A percentile compares a stretch with the other conserved stretches of the same genome.
Evolutionary conservation across 1,140 invertebrate genomes (phyloP).

Genomic region (Holcopasites calliopsidis): DNA sequence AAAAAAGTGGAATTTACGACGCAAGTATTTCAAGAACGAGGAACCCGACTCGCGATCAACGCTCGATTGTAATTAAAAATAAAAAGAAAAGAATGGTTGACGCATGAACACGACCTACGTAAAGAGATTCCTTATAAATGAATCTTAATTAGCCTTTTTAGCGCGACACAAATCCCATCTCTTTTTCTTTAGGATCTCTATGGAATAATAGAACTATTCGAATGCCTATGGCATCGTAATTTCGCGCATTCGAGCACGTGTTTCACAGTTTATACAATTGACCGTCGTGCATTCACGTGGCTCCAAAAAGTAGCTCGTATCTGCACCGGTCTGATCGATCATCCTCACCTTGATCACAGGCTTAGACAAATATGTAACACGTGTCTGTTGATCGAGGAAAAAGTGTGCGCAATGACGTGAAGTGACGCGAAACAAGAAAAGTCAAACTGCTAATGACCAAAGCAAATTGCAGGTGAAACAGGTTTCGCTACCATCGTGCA

Average conservation of each 20-base stretch:
- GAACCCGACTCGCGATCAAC: neutral
- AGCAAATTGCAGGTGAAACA: neutral
- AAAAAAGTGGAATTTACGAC: neutral
- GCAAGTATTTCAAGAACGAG: neutral
- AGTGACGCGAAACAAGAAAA: neutral
- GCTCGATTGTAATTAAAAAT: too few relatives aligned
- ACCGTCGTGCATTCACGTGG: constrained; percentile 3
- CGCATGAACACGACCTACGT: too few relatives aligned
- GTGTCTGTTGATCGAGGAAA: too few relatives aligned
- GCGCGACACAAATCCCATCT: too few relatives aligned
- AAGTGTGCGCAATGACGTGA: too few relatives aligned
- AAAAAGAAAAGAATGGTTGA: too few relatives aligned
- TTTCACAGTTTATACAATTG: neutral
- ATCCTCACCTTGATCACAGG: neutral
- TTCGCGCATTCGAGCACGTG: neutral
- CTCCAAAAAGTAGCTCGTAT: constrained; percentile 29
- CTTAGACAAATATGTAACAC: neutral
- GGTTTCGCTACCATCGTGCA: neutral
- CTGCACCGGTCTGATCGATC: neutral
- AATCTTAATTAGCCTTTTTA: too few relatives aligned
- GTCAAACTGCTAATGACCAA: neutral
- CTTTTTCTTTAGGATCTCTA: too few relatives aligned
- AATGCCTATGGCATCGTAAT: constrained; percentile 36
- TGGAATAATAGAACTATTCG: too few relatives aligned
- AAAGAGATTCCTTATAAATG: too few relatives aligned